Percentiles rank a stretch among this genome's conserved stretches.
Conservation (phyloP, 2,113 vertebrate species). For the Siniperca chuatsi region DNA sequence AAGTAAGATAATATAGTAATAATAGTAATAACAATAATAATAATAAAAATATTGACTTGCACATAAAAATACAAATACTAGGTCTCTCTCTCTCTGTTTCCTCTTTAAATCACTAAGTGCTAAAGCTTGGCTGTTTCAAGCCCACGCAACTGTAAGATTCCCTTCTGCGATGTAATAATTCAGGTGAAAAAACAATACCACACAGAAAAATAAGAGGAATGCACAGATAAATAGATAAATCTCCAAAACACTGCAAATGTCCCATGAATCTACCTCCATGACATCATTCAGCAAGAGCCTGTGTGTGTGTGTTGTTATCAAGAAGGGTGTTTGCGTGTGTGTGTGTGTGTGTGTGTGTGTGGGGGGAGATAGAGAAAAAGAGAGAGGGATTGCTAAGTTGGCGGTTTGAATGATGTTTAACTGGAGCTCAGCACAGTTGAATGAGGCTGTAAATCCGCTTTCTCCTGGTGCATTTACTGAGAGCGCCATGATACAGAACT, state of each 20-base stretch:
- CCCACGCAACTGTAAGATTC: conserved; percentile 25
- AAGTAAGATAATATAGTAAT: too few relatives aligned
- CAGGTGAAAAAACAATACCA: conserved; percentile 27
- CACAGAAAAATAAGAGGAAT: conserved; percentile 27
- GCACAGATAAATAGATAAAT: conserved; percentile 18
- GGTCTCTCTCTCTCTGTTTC: not conserved
- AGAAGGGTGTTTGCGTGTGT: not conserved
- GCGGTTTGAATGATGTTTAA: conserved; percentile 74
- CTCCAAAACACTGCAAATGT: conserved; percentile 39
- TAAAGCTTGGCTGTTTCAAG: not conserved
- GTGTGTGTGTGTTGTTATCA: not conserved
- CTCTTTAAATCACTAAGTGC: not conserved
- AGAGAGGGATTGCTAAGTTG: conserved; percentile 50
- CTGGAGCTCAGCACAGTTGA: conserved; percentile 69
- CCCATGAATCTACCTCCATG: conserved; percentile 32
- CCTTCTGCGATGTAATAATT: conserved; percentile 28
- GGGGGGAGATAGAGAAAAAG: conserved; percentile 8
- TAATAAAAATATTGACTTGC: too few relatives aligned
- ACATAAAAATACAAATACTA: too few relatives aligned
- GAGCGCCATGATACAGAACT: conserved; percentile 51
- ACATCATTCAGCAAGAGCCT: not conserved
- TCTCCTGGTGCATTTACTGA: conserved; percentile 73
- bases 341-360: conserved; percentile 7
- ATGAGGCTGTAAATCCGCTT: conserved; percentile 76
- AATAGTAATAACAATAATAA: too few relatives aligned